phyloP scores from a whole-genome alignment of 2,888 invertebrate genomes.

The Liodrosophila aerea region DNA sequence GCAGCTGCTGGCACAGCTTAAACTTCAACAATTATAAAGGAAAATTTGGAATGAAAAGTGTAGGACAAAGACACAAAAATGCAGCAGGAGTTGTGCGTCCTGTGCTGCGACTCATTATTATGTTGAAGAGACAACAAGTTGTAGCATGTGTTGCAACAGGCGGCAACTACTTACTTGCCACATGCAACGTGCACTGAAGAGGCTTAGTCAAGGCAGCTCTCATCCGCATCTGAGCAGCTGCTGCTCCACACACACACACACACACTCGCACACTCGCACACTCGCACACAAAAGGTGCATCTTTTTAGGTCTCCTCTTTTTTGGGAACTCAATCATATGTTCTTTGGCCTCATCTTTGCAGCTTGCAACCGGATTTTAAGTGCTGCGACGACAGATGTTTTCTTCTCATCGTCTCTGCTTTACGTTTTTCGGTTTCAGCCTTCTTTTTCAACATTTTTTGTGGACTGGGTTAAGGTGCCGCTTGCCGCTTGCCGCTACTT shows the following conservation, averaged over 20 bases:
- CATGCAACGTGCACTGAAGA: slow-evolving; percentile 8
- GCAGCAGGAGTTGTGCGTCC: slow-evolving; percentile 21
- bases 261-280: slow-evolving; percentile 18
- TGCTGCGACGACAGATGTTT: slow-evolving; percentile 66
- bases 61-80: too few relatives aligned
- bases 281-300: slow-evolving; percentile 62
- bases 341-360: slow-evolving; percentile 60
- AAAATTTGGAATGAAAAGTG: too few relatives aligned
- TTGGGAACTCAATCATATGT: slow-evolving; percentile 73
- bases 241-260: slow-evolving; percentile 38
- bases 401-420: slow-evolving; percentile 24
- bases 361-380: slow-evolving; percentile 71
- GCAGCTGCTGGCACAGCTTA: too few relatives aligned
- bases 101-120: slow-evolving; percentile 26
- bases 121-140: slow-evolving; percentile 30
- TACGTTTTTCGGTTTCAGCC: slow-evolving; percentile 24
- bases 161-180: slow-evolving; percentile 16
- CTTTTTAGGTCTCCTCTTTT: slow-evolving; percentile 29
- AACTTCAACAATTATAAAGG: too few relatives aligned
- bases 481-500: slow-evolving; percentile 26
- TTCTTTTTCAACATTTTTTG: neutral
- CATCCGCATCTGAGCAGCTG: slow-evolving; percentile 34
- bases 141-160: slow-evolving; percentile 42
- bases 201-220: slow-evolving; percentile 17
- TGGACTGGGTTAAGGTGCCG: slow-evolving; percentile 55